Evolutionary conservation across 2,888 invertebrate genomes (phyloP).

Genomic region (Neoscelio sp.): DNA sequence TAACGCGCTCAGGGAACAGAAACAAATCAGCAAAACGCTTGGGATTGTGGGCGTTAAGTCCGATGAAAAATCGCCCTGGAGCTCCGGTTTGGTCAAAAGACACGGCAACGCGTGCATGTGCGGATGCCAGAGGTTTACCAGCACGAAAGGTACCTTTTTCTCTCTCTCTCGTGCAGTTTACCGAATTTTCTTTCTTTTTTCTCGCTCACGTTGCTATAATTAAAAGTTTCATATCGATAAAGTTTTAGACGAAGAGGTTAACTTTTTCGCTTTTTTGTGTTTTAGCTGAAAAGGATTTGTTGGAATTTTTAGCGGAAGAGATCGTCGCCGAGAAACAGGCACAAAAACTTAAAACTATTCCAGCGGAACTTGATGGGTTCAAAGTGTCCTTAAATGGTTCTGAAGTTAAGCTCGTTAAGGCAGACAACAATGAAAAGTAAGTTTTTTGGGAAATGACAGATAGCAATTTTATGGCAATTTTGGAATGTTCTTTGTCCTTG

Average conservation of each 20-base stretch:
- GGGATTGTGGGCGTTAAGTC: constrained; percentile 88
- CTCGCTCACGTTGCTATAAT: neutral
- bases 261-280: constrained; percentile 2
- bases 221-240: too few relatives aligned
- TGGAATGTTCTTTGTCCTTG: too few relatives aligned
- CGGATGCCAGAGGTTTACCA: constrained; percentile 87
- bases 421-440: constrained; percentile 89
- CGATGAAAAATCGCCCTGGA: constrained; percentile 73
- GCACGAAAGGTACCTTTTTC: constrained; percentile 87
- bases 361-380: constrained; percentile 92
- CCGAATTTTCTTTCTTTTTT: constrained; percentile 27
- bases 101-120: constrained; percentile 85
- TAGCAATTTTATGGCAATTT: too few relatives aligned
- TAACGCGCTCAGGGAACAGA: constrained; percentile 84
- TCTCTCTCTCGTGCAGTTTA: neutral
- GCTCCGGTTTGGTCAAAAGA: constrained; percentile 51
- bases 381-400: constrained; percentile 91
- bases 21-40: constrained; percentile 88
- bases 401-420: constrained; percentile 92
- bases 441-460: too few relatives aligned
- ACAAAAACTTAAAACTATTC: constrained; percentile 89
- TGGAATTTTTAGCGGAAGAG: constrained; percentile 96
- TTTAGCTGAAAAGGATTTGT: constrained; percentile 92
- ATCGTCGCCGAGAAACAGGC: constrained; percentile 95
- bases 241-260: too few relatives aligned